phyloP scores from a whole-genome alignment of 2,888 invertebrate genomes.

The Sarcophaga subvicina region DNA sequence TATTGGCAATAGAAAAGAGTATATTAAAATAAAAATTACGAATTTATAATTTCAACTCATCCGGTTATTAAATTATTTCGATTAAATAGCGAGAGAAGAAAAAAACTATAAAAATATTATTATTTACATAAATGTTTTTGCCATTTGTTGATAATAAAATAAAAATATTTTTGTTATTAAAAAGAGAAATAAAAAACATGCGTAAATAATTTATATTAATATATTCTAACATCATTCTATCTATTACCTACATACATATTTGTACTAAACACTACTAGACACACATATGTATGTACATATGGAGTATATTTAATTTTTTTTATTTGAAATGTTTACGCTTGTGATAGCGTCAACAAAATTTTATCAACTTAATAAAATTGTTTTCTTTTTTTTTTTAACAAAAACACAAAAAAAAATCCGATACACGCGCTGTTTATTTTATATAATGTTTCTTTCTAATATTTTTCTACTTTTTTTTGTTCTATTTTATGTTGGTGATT shows the following conservation, averaged over 20 bases:
- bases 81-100: neutral
- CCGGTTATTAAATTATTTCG: neutral
- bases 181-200: neutral
- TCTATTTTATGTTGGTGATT: neutral
- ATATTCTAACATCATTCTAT: neutral
- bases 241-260: neutral
- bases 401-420: neutral
- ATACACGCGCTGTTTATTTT: neutral
- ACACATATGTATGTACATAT: neutral
- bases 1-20: too few relatives aligned
- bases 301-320: neutral
- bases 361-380: neutral
- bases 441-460: neutral
- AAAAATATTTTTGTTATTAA: neutral
- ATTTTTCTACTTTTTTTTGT: neutral
- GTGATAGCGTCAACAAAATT: neutral
- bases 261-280: neutral
- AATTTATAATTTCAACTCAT: neutral
- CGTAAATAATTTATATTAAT: neutral
- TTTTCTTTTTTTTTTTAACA: neutral
- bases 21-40: too few relatives aligned
- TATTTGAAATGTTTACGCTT: neutral
- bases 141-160: constrained; percentile 14
- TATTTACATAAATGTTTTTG: constrained; percentile 20
- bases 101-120: neutral